Conservation (phyloP, 2,888 invertebrate species). For the Leptinotarsa peninsularis region DNA sequence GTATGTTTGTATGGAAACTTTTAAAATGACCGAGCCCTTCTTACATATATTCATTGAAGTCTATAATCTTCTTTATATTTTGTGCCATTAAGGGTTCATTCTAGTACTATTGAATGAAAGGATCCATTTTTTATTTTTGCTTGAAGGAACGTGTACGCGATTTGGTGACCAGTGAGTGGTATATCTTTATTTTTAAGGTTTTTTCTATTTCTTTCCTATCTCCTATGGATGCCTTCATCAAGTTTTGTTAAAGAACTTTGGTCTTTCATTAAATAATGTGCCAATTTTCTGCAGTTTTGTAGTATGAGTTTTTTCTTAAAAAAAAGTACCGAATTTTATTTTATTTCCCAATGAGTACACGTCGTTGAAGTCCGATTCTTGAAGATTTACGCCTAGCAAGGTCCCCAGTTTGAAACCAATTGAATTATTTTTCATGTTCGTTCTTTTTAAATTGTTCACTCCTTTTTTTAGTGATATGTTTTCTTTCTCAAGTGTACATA, state of each 20-base stretch:
- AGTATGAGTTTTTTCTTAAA: neutral
- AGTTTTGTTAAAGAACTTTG: neutral
- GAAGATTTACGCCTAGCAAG: constrained; percentile 1
- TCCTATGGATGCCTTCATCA: neutral
- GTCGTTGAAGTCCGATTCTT: neutral
- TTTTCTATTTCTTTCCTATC: neutral
- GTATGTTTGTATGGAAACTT: neutral
- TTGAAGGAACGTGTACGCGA: neutral
- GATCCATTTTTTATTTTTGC: neutral
- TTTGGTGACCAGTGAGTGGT: neutral
- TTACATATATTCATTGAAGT: neutral
- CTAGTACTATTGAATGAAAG: neutral
- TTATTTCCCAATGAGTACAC: neutral
- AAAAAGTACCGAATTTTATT: constrained; percentile 2
- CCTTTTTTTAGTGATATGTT: neutral
- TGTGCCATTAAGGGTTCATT: neutral
- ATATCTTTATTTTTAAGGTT: neutral
- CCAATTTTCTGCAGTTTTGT: constrained; percentile 1
- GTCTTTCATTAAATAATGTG: constrained; percentile 1
- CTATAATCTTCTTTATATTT: neutral
- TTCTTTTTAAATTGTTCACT: neutral
- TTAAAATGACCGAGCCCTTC: neutral
- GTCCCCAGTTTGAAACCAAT: constrained; percentile 1
- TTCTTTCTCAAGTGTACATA: constrained; percentile 3
- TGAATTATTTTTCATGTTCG: constrained; percentile 2